Evolutionary conservation across 1,140 invertebrate genomes (phyloP).

Genomic region (Gonioctena quinquepunctata): DNA sequence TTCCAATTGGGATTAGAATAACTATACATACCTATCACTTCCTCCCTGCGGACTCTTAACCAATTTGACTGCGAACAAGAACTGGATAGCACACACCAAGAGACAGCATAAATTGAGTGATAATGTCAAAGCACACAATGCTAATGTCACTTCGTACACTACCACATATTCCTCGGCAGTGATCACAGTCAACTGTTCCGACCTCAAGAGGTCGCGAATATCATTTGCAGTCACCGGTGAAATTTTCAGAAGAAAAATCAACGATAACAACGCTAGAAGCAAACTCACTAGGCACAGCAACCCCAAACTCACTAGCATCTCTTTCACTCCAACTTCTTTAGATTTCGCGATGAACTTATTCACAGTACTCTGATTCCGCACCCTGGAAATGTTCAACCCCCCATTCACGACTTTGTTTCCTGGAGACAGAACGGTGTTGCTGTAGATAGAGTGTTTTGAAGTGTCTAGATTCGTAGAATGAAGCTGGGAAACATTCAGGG

Average conservation of each 20-base stretch:
- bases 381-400: conserved; percentile 60
- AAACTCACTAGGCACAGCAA: conserved; percentile 83
- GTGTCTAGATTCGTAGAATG: conserved; percentile 52
- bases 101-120: conserved; percentile 88
- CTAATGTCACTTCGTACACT: conserved; percentile 88
- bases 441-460: conserved; percentile 75
- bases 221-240: conserved; percentile 66
- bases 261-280: conserved; percentile 77
- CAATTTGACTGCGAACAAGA: conserved; percentile 90
- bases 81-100: conserved; percentile 91
- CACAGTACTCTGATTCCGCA: conserved; percentile 52
- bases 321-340: conserved; percentile 67
- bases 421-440: conserved; percentile 53
- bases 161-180: conserved; percentile 79
- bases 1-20: no score
- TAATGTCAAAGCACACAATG: conserved; percentile 83
- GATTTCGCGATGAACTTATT: conserved; percentile 58
- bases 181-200: conserved; percentile 62
- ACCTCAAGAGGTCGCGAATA: conserved; percentile 61
- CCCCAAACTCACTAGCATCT: conserved; percentile 83
- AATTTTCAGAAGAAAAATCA: conserved; percentile 85
- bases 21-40: conserved; percentile 51
- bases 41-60: conserved; percentile 72
- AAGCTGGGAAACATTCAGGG: conserved; percentile 48
- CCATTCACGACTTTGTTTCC: conserved; percentile 58